These are phyloP conservation scores for Leptarthrus brevirostris DNA, from an alignment of 2,888 invertebrate genomes.

Conservation along the genomic window DNA sequence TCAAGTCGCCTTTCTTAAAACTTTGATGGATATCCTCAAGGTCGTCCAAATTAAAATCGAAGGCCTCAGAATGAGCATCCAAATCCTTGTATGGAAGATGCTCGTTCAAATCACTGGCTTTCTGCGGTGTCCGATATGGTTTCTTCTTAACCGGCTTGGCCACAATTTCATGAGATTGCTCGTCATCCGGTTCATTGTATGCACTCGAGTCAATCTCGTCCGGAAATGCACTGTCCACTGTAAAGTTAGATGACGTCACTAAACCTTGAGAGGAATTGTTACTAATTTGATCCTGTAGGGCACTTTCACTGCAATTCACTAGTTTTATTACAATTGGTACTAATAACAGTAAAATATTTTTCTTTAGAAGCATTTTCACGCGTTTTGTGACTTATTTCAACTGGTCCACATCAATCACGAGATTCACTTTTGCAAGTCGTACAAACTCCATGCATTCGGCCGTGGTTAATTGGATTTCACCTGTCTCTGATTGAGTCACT, in stretches of 20 bases:
- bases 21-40: constrained; percentile 62
- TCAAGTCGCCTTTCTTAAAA: constrained; percentile 60
- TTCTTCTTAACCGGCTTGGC: constrained; percentile 63
- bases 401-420: no score
- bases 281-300: constrained; percentile 10
- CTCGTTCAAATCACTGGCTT: constrained; percentile 60
- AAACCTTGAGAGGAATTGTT: background rate
- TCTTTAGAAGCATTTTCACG: background rate
- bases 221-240: constrained; percentile 15
- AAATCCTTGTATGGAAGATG: constrained; percentile 60
- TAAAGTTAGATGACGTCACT: background rate
- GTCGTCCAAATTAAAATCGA: constrained; percentile 65
- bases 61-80: constrained; percentile 63
- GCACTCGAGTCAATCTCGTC: constrained; percentile 25
- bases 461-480: no score
- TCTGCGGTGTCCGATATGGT: constrained; percentile 60
- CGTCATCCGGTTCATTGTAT: background rate
- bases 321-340: background rate
- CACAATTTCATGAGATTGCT: constrained; percentile 20
- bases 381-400: no score
- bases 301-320: background rate
- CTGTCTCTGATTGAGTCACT: no score
- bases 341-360: background rate
- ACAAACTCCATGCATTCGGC: no score
- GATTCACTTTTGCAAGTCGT: no score